These are phyloP conservation scores for Aradophagus sp. DNA, from an alignment of 1,140 invertebrate species.

Conservation along the genomic window DNA sequence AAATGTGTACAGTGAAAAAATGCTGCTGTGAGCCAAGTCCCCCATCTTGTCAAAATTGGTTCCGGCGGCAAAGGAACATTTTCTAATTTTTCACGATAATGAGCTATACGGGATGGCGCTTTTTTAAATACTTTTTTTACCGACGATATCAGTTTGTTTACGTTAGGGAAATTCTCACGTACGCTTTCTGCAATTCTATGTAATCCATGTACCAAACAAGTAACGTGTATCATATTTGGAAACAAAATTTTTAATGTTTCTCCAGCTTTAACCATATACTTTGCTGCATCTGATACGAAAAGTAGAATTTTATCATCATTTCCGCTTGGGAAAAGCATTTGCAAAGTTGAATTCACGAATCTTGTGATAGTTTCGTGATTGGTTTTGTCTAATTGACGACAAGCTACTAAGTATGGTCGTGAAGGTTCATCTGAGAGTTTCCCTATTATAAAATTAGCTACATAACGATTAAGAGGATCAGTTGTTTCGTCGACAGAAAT, in stretches of 20 bases:
- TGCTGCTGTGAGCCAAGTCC: slow-evolving; percentile 12
- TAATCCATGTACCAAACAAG: slow-evolving; percentile 10
- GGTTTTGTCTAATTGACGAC: slow-evolving; percentile 11
- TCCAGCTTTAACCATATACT: slow-evolving; percentile 25
- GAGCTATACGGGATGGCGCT: slow-evolving; percentile 1
- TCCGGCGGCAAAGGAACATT: slow-evolving; percentile 18
- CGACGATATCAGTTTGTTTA: slow-evolving; percentile 9
- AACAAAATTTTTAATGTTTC: slow-evolving; percentile 16
- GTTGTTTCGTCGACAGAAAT: slow-evolving; percentile 31
- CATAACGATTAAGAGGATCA: slow-evolving; percentile 14
- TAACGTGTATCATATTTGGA: slow-evolving; percentile 15
- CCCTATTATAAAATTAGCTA: slow-evolving; percentile 30
- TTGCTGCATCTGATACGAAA: slow-evolving; percentile 18
- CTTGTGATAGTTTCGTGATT: slow-evolving; percentile 9
- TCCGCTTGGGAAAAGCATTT: slow-evolving; percentile 2
- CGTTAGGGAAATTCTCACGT: slow-evolving; percentile 9
- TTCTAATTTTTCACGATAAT: slow-evolving; percentile 2
- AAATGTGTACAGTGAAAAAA: slow-evolving; percentile 11
- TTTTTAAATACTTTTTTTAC: slow-evolving; percentile 22
- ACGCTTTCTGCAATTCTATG: slow-evolving; percentile 15
- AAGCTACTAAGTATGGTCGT: slow-evolving; percentile 12
- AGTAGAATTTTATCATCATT: slow-evolving; percentile 17
- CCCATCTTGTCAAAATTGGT: slow-evolving; percentile 17
- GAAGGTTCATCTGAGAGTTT: slow-evolving; percentile 15
- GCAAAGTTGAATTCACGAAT: slow-evolving; percentile 13